Evolutionary conservation across 1,140 invertebrate genomes (phyloP).

Genomic region (Scaptomyza hsui): DNA sequence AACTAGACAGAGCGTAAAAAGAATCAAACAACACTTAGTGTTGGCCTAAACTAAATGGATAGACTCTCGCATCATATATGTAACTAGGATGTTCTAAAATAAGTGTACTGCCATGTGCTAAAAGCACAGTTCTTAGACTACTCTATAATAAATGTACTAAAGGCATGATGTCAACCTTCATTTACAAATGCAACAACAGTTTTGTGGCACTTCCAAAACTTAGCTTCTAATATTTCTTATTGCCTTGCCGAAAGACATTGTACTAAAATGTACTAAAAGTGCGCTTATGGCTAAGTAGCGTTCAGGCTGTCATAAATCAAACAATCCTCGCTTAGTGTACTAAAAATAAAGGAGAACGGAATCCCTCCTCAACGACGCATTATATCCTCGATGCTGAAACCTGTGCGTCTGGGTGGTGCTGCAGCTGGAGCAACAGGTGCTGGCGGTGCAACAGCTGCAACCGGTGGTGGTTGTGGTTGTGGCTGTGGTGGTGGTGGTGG

Average conservation of each 20-base stretch:
- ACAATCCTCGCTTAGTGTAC: slow-evolving; percentile 29
- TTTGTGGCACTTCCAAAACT: slow-evolving; percentile 34
- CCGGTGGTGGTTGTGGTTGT: slow-evolving; percentile 53
- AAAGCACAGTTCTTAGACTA: slow-evolving; percentile 6
- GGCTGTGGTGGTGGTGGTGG: slow-evolving; percentile 19
- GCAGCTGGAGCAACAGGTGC: slow-evolving; percentile 82
- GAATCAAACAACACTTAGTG: slow-evolving; percentile 72
- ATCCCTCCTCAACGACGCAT: slow-evolving; percentile 86
- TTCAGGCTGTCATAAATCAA: background rate
- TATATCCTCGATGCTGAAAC: slow-evolving; percentile 90
- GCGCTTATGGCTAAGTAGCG: slow-evolving; percentile 47
- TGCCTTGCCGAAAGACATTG: slow-evolving; percentile 52
- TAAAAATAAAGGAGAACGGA: slow-evolving; percentile 1
- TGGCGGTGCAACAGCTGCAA: slow-evolving; percentile 82
- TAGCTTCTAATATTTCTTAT: slow-evolving; percentile 36
- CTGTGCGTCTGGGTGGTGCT: slow-evolving; percentile 86
- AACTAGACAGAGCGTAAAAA: slow-evolving; percentile 31
- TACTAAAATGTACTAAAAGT: slow-evolving; percentile 74
- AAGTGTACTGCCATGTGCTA: slow-evolving; percentile 18
- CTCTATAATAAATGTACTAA: slow-evolving; percentile 16
- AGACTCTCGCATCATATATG: slow-evolving; percentile 55
- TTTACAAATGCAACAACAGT: slow-evolving; percentile 31
- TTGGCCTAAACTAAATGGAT: slow-evolving; percentile 61
- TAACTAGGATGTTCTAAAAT: slow-evolving; percentile 33
- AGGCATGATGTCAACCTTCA: slow-evolving; percentile 10